Evolutionary conservation across 2,113 vertebrate genomes (phyloP), one percentile per base, ranked within the genome.

Genomic region (Coracopsis vasa): DNA sequence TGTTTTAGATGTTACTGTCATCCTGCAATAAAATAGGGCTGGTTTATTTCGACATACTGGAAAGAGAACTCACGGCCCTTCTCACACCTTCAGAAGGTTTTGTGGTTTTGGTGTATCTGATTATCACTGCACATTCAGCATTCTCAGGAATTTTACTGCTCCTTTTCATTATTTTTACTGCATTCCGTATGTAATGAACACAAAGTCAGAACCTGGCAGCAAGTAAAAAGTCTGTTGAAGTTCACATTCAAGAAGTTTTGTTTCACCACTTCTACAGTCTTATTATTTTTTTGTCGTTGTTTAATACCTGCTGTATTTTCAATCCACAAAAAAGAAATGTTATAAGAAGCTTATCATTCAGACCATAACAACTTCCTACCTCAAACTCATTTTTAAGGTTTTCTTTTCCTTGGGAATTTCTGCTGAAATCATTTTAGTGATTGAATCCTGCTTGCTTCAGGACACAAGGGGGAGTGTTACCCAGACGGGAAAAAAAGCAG

Each of bases 341-440:
- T 93, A 3, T 31, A 51, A 91, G 48, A 73, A 58, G 60, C 61
- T 89, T 72, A 79, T 35, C 65, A 80, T 4, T 1, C 42, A 78
- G 69, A 79, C 28, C 56, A 65, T 74, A 89, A 81, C 37, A 24
- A 74, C 77, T 94, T 92, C 35, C 70, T 92, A 31, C 53, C n/a
- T 89, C 66, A 61, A 82, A 92, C 24, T 92, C 9, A 58, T 94
- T 96, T 96, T 94, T 82, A 94, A 95, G 51, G 37, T 82, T 92
- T 91, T 21, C 25, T 7, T 91, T 81, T 96, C 58, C 53, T 85
- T 93, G 62, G 66, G 73, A 95, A 89, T 94, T 93, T 82, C 91
- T 92, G 88, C 44, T 89, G 73, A 96, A 96, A 75, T 85, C 1
- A 87, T 91, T 94, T 92, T 80, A 73, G 48, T 94, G 91, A 94